A percentile compares a stretch with the other conserved stretches of the same genome.
Evolutionary conservation across 2,113 vertebrate genomes (phyloP).

Genomic region (Misgurnus anguillicaudatus): DNA sequence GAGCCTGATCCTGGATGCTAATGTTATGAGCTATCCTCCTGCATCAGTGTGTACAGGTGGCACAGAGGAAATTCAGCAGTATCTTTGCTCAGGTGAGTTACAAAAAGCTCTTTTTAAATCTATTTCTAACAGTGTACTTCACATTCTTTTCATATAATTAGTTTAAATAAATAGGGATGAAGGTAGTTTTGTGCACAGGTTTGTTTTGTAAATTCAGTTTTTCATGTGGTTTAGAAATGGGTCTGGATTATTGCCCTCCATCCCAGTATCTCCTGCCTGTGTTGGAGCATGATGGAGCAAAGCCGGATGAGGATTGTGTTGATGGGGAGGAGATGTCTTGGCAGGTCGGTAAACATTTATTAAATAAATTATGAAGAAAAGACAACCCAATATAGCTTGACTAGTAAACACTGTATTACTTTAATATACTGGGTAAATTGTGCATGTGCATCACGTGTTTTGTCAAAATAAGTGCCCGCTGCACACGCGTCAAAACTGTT

Average conservation of each 20-base stretch:
- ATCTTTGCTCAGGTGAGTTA: slow-evolving; percentile 82
- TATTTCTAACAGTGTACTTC: not conserved
- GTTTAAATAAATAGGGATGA: no score
- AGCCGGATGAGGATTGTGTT: slow-evolving; percentile 66
- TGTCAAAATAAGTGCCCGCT: no score
- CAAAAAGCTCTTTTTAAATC: not conserved
- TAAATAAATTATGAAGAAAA: no score
- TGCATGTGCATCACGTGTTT: no score
- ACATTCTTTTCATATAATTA: no score
- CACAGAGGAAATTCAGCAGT: slow-evolving; percentile 85
- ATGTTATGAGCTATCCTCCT: slow-evolving; percentile 82
- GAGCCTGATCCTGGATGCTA: slow-evolving; percentile 82
- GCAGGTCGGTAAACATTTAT: slow-evolving; percentile 74
- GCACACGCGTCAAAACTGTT: no score
- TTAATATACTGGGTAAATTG: no score
- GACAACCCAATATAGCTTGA: no score
- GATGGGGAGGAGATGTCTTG: slow-evolving; percentile 78
- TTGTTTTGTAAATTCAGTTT: not conserved
- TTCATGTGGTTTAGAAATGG: slow-evolving; percentile 76
- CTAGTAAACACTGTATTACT: no score
- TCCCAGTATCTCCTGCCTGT: slow-evolving; percentile 82
- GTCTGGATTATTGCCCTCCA: slow-evolving; percentile 86
- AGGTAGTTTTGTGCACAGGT: not conserved
- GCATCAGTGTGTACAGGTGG: slow-evolving; percentile 78
- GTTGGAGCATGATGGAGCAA: slow-evolving; percentile 76